A percentile compares a stretch with the other conserved stretches of the same genome.
Evolutionary conservation across 2,797 vertebrate genomes (phyloP).

Genomic region (Huso huso): DNA sequence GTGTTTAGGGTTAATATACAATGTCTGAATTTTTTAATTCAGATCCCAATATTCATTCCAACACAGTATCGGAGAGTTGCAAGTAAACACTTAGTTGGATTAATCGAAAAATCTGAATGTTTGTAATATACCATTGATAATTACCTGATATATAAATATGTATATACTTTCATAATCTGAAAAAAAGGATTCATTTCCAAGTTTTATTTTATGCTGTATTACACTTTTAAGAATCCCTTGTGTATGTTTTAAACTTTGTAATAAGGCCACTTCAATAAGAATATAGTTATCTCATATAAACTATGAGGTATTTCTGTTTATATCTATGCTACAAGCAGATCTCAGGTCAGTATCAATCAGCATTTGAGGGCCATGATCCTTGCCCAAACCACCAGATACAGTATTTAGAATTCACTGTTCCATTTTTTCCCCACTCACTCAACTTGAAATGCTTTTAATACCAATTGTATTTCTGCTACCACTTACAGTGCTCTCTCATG

Average conservation of each 20-base stretch:
- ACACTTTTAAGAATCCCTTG: conserved; percentile 6
- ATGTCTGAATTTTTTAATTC: no score
- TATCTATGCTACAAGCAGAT: conserved; percentile 44
- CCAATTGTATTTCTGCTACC: conserved; percentile 39
- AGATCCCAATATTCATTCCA: conserved; percentile 8
- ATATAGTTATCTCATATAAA: conserved; percentile 31
- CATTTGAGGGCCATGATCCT: conserved; percentile 62
- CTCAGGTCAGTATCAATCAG: conserved; percentile 61
- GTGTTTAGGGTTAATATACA: no score
- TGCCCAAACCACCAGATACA: conserved; percentile 45
- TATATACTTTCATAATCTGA: conserved; percentile 58
- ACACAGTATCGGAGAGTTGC: conserved; percentile 13
- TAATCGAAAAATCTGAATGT: conserved; percentile 19
- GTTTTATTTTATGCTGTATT: conserved; percentile 52
- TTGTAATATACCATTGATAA: conserved; percentile 43
- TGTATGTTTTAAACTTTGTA: conserved; percentile 5
- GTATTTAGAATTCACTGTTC: conserved; percentile 26
- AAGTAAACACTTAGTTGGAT: not conserved
- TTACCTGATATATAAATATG: conserved; percentile 37
- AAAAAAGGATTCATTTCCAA: conserved; percentile 56
- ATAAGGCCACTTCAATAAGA: conserved; percentile 35
- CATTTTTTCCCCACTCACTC: conserved; percentile 25
- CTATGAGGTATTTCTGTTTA: conserved; percentile 24
- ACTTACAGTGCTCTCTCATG: conserved; percentile 36
- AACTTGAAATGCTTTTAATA: conserved; percentile 55